Base-by-base conservation (phyloP, 92 coral and sea anemone genomes). In the Metridium senile region DNA sequence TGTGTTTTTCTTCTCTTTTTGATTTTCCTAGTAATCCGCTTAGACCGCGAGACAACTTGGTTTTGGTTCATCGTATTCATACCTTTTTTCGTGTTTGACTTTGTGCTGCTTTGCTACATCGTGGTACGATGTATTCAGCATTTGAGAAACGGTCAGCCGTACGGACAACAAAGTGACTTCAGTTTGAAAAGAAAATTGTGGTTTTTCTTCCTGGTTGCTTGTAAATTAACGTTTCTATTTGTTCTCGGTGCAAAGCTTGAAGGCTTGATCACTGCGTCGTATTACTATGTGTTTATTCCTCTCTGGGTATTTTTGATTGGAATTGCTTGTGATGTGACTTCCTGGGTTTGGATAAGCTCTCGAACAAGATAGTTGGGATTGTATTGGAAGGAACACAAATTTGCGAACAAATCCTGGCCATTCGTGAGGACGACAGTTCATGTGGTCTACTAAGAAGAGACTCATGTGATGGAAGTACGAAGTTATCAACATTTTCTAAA, bases 11-110 rank as follows among this genome's bases (percentile, higher is more conserved):
- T 95, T 16, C 88, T 91, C 18, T 92, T 93, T 75, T 51, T 88
- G 20, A 85, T 95, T 35, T 95, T 90, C 58, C 87, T 95, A 17
- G 97, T 92, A 7, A 82, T 92, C 43, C 95, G 97, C 26, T 73
- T 92, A 61, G 97, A 95, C 81, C 79, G 81, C 45, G 89, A 95
- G 74, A 95, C 93, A 4, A 58, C 81, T 33, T 92, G 97, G 99
- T 74, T 83, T 76, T 92, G 92, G 90, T 95, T 92, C 78, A 81
- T 95, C 68, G 88, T 95, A 30, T 91, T 95, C 34, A 92, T 89
- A 56, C 99, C 99, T 1, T 74, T 92, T 26, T 82, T 84, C 53
- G 72, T 89, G 28, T 92, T 89, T 71, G 91, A 89, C 77, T 83
- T 91, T 43, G 65, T 78, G 30, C 62, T 87, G 53, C 72, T 95